Conservation (phyloP, 2,797 vertebrate genomes). For the Mastacembelus armatus region DNA sequence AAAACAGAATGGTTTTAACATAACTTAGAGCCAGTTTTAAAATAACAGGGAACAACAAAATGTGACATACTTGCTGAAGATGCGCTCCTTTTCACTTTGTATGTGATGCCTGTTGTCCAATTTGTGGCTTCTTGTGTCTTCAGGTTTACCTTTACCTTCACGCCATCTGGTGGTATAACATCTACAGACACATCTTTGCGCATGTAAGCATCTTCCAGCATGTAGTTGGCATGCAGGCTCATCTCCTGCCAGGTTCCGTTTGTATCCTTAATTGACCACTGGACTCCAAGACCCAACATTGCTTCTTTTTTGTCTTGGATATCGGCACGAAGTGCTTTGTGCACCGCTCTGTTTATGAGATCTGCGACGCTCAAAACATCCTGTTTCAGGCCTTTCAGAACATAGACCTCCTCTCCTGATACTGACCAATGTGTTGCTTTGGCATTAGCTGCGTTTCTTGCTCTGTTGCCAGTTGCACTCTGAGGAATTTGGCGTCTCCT, state of each 20-base stretch:
- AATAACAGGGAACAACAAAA: too few relatives aligned
- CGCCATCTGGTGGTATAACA: not conserved
- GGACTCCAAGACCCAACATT: conserved; percentile 39
- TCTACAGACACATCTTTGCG: not conserved
- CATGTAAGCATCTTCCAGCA: conserved; percentile 47
- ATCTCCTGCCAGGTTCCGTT: conserved; percentile 55
- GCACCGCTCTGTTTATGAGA: conserved; percentile 40
- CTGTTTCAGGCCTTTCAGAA: conserved; percentile 70
- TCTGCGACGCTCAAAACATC: conserved; percentile 63
- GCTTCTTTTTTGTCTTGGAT: conserved; percentile 49
- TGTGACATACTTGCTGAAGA: conserved; percentile 11
- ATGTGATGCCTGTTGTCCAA: conserved; percentile 16
- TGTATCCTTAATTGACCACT: conserved; percentile 55
- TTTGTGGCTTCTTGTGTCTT: conserved; percentile 37
- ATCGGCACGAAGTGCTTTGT: conserved; percentile 31
- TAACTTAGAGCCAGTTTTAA: too few relatives aligned
- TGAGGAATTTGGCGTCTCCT: not conserved
- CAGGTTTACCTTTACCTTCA: conserved; percentile 41
- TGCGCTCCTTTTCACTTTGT: conserved; percentile 55
- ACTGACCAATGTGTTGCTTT: not conserved
- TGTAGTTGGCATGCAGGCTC: conserved; percentile 52
- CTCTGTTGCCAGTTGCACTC: not conserved
- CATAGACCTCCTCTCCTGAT: conserved; percentile 22
- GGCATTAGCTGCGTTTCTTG: not conserved
- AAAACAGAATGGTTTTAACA: too few relatives aligned